Conservation (phyloP, 2,113 vertebrate genomes). For the Nothocercus nigrocapillus region DNA sequence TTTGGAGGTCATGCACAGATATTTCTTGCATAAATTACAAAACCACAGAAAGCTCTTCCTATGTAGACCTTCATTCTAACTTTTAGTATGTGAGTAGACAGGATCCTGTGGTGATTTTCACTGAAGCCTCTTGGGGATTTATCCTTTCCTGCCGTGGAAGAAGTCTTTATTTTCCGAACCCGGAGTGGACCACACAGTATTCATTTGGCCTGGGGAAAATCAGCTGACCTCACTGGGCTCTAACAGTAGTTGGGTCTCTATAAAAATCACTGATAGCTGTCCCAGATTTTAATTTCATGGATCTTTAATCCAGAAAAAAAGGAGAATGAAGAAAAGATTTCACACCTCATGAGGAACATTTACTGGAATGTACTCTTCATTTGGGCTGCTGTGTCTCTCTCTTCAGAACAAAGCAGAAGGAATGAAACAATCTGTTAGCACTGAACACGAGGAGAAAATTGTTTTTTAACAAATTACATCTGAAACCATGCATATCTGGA, state of each 20-base stretch:
- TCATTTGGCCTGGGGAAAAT: not conserved
- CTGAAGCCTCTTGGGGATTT: not conserved
- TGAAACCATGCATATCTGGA: not conserved
- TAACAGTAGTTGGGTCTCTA: not conserved
- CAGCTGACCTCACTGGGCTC: not conserved
- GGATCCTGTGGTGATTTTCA: not conserved
- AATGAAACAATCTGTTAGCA: not conserved
- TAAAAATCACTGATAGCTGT: not conserved
- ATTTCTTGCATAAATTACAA: not conserved
- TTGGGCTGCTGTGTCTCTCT: fast-evolving
- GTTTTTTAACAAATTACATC: not conserved
- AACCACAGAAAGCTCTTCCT: not conserved
- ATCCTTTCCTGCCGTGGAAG: not conserved
- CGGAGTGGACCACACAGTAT: not conserved
- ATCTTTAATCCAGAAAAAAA: not conserved
- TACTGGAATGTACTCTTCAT: not conserved
- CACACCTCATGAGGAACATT: not conserved
- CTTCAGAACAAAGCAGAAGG: not conserved
- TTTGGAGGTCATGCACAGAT: constrained; percentile 3
- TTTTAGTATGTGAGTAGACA: not conserved
- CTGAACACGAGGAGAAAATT: not conserved
- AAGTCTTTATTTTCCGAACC: not conserved
- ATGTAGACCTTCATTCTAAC: not conserved
- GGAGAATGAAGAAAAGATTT: not conserved
- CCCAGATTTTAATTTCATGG: not conserved